Evolutionary conservation across 2,113 vertebrate species (phyloP), one percentile per base, ranked within the genome.

Genomic region (Poeciliopsis prolifica): DNA sequence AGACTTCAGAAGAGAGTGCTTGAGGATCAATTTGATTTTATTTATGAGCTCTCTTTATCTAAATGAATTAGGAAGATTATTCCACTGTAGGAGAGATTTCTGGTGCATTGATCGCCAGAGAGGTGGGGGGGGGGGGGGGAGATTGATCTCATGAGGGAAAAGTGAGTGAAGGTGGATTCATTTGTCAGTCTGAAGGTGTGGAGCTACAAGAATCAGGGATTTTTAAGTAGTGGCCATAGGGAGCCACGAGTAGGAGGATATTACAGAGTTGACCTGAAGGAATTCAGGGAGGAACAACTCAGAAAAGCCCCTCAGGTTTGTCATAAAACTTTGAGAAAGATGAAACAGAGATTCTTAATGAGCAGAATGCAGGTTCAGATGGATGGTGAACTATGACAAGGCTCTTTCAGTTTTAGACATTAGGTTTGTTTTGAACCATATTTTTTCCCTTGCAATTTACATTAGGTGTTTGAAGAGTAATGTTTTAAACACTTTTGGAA

Each of bases 1-100:
- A 15, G 9, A 68, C 24, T 44, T 65, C 42, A 65, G 70, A 65
- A 24, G 5, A 65, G 72, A 29, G 42, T 29, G 54, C 40, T 29
- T 13, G 70, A 63, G 22, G 26, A 51, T 35, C 35, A 66, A 31
- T 31, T 15, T 51, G 15, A 28, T 63, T 7, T n/a, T 74, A 67
- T 74, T 74, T 78, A 67, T 63, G 13, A 35, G 71, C 24, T 85
- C 12, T 70, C 31, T 78, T 64, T 51, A 84, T 86, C 70, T 70
- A 54, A 68, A 37, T 60, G 24, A 8, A 72, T 61, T 51, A 48
- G 62, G 63, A 48, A 87, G 71, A 79, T 72, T 68, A 72, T 61
- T 85, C 68, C 61, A 61, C 42, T 44, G 30, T 2, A 69, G 44
- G 73, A 80, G 78, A 54, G 37, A 22, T 30, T 19, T 6, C 2